Evolutionary conservation across 2,797 vertebrate species (phyloP).

Genomic region (Peromyscus aztecus): DNA sequence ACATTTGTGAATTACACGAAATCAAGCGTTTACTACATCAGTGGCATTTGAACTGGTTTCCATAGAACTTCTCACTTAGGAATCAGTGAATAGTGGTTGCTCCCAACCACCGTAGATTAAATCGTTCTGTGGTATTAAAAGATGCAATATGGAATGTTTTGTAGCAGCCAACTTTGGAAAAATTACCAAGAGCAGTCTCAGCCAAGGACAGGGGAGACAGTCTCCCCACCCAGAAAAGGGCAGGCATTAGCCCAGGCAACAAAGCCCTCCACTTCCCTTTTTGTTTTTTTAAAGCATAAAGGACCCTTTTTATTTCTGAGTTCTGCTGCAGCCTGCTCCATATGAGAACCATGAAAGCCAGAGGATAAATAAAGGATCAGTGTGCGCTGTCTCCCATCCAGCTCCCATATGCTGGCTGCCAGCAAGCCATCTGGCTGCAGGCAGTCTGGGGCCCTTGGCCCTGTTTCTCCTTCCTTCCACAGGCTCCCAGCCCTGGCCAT

Average conservation of each 20-base stretch:
- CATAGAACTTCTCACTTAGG: background rate
- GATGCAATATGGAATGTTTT: background rate
- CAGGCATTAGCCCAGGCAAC: background rate
- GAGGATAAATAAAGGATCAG: conserved; percentile 62
- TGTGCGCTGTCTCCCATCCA: background rate
- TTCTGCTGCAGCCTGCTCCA: conserved; percentile 9
- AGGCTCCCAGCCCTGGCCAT: background rate
- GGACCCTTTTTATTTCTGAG: conserved; percentile 52
- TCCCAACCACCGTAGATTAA: background rate
- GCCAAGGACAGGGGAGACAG: background rate
- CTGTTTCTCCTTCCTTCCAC: background rate
- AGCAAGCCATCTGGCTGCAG: conserved; percentile 45
- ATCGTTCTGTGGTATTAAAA: background rate
- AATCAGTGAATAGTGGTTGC: background rate
- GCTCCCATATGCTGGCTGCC: background rate
- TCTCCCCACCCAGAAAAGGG: background rate
- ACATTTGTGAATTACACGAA: background rate
- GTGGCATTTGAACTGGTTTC: background rate
- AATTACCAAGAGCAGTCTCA: background rate
- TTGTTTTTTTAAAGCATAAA: conserved; percentile 7
- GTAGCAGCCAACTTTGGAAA: conserved; percentile 7
- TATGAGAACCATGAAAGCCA: conserved; percentile 29
- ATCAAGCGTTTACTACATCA: background rate
- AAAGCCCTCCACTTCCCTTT: conserved; percentile 35
- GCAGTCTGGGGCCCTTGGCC: background rate